phyloP scores from a whole-genome alignment of 2,113 vertebrate species.

The Okapia johnstoni region DNA sequence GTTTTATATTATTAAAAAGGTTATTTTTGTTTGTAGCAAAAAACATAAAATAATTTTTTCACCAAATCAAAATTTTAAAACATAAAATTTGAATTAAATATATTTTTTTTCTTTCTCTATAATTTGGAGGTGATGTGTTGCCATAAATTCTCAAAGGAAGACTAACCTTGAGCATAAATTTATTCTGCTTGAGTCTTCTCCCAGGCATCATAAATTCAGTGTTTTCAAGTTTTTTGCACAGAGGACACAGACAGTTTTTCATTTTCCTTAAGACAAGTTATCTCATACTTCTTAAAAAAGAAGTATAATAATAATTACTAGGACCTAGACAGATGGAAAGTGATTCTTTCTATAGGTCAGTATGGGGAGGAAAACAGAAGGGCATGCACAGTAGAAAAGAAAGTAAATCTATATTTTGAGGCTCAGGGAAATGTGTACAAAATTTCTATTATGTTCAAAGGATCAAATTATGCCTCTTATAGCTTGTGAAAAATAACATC shows the following conservation, averaged over 20 bases:
- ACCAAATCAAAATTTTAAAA: not conserved
- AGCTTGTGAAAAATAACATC: not conserved
- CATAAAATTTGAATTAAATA: not conserved
- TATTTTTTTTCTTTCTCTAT: not conserved
- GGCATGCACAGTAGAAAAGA: not conserved
- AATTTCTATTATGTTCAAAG: not conserved
- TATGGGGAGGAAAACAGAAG: not conserved
- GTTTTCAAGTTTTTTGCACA: not conserved
- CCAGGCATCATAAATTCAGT: constrained; percentile 10
- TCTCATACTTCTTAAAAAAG: not conserved
- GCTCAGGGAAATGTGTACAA: not conserved
- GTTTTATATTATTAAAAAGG: not conserved
- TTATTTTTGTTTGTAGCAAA: not conserved
- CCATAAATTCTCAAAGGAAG: constrained; percentile 18
- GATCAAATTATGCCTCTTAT: not conserved
- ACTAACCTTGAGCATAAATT: not conserved
- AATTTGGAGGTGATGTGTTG: not conserved
- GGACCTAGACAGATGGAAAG: not conserved
- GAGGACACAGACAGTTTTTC: not conserved
- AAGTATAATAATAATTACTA: not conserved
- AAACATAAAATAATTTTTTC: not conserved
- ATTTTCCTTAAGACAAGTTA: not conserved
- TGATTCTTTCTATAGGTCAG: not conserved
- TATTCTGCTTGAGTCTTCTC: not conserved
- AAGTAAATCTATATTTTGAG: not conserved